A percentile compares a stretch with the other conserved stretches of the same genome.
phyloP scores from a whole-genome alignment of 2,797 vertebrate species.

The Sciurus carolinensis region DNA sequence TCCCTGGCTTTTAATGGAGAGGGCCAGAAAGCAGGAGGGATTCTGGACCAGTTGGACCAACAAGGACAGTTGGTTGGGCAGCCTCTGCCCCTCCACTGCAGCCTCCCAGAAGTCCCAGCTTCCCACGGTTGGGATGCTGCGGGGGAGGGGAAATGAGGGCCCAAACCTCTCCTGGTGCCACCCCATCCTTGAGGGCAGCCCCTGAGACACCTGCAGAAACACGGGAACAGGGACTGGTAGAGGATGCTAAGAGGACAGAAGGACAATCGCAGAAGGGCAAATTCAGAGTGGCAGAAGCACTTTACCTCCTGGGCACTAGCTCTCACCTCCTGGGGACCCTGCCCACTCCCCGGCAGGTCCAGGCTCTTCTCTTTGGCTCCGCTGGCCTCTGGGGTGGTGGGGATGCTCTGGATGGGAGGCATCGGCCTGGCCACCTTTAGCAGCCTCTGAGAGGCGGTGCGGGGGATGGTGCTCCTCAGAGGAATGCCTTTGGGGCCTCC shows the following conservation, averaged over 20 bases:
- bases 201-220: neutral
- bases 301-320: conserved; percentile 53
- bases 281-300: fast-evolving
- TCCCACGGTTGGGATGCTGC: fast-evolving
- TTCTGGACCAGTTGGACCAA: neutral
- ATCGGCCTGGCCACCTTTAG: conserved; percentile 71
- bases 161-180: neutral
- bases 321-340: neutral
- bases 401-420: conserved; percentile 85
- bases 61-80: neutral
- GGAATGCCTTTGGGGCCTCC: neutral
- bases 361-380: conserved; percentile 5
- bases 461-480: conserved; percentile 75
- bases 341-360: neutral
- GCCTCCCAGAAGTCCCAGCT: neutral
- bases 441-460: conserved; percentile 78
- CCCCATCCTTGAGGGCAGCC: neutral
- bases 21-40: neutral
- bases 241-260: neutral
- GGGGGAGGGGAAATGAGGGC: too few species aligned
- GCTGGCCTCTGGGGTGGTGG: conserved; percentile 57
- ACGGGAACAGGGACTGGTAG: neutral
- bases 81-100: neutral
- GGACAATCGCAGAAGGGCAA: neutral
- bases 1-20: neutral